Conservation (phyloP, 2,888 invertebrate genomes). For the Dynastes tityus region DNA sequence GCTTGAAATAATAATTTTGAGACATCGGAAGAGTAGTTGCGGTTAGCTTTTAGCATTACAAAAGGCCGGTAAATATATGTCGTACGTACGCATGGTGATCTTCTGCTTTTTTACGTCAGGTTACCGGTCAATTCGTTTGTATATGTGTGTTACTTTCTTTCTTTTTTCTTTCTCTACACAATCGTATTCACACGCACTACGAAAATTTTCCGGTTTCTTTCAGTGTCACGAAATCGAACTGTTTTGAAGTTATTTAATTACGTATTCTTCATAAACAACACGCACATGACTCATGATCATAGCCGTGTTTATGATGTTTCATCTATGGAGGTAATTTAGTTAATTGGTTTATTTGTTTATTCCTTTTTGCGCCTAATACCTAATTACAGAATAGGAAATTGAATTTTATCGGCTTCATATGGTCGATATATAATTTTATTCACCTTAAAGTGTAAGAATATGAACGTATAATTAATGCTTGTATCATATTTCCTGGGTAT, state of each 20-base stretch:
- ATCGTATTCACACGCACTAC: constrained; percentile 30
- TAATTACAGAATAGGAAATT: constrained; percentile 25
- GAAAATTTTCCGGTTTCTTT: constrained; percentile 21
- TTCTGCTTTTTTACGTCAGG: neutral
- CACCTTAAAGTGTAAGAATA: constrained; percentile 13
- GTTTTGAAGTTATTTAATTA: constrained; percentile 62
- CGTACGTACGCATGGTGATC: constrained; percentile 22
- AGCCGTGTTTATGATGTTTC: neutral
- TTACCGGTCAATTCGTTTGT: neutral
- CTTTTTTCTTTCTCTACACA: constrained; percentile 1
- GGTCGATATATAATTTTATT: constrained; percentile 7
- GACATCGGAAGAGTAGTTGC: constrained; percentile 40
- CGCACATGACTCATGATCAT: constrained; percentile 34
- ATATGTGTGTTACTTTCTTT: constrained; percentile 8
- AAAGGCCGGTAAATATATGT: constrained; percentile 36
- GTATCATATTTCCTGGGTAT: constrained; percentile 3
- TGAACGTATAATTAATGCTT: constrained; percentile 8
- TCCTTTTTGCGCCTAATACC: constrained; percentile 2
- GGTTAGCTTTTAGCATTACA: constrained; percentile 40
- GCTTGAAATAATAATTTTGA: constrained; percentile 46
- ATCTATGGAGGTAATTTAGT: constrained; percentile 11
- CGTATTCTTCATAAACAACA: constrained; percentile 37
- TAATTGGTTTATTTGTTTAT: constrained; percentile 37
- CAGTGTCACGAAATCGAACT: constrained; percentile 59
- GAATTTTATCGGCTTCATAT: neutral